Evolutionary conservation across 2,113 vertebrate genomes (phyloP).

Genomic region (Fukomys damarensis): DNA sequence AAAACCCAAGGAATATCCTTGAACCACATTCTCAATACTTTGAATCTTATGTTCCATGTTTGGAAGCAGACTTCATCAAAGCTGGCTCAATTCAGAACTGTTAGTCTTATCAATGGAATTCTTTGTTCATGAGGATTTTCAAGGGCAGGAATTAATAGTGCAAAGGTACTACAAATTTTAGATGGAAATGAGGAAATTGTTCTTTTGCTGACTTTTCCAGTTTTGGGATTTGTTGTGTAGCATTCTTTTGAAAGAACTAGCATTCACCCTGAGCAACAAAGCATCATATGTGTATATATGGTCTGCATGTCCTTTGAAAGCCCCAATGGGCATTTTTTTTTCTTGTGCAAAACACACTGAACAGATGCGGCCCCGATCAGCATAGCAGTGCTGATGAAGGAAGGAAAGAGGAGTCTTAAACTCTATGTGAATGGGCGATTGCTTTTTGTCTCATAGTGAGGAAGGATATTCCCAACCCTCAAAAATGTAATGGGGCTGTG

Average conservation of each 20-base stretch:
- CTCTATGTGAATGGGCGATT: neutral
- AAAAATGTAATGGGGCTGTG: neutral
- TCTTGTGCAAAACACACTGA: neutral
- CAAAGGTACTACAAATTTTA: neutral
- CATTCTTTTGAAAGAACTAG: neutral
- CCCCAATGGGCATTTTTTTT: neutral
- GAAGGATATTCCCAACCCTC: neutral
- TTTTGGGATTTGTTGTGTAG: neutral
- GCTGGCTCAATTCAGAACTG: neutral
- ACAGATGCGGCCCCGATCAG: too few relatives aligned
- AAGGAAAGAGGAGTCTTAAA: rapidly evolving
- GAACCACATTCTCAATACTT: neutral
- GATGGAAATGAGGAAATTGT: neutral
- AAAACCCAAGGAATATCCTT: neutral
- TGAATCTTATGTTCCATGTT: neutral
- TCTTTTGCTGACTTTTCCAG: neutral
- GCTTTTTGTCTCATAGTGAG: neutral
- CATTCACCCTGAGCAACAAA: neutral
- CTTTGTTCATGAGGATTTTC: neutral
- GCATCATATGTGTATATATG: neutral
- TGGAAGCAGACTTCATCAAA: neutral
- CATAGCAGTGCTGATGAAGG: neutral
- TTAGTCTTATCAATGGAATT: neutral
- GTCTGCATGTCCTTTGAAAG: neutral
- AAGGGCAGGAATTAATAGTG: neutral